phyloP scores from a whole-genome alignment of 1,140 invertebrate genomes.

The Danaus plexippus region DNA sequence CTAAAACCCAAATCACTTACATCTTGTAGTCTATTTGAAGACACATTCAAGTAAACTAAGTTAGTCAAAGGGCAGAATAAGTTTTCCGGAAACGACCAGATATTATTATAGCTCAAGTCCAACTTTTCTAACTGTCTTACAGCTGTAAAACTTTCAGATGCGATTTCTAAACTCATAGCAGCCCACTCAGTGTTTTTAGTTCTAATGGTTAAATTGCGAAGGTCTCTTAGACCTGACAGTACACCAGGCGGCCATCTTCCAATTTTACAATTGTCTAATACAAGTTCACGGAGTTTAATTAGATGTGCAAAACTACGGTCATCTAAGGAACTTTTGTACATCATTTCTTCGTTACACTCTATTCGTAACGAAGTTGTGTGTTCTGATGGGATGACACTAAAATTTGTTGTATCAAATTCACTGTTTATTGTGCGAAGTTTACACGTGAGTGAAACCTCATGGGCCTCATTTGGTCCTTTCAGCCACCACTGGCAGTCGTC shows the following conservation, averaged over 20 bases:
- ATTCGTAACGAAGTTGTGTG: conserved; percentile 86
- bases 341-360: conserved; percentile 82
- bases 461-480: conserved; percentile 69
- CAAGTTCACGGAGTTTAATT: conserved; percentile 81
- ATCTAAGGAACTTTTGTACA: conserved; percentile 81
- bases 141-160: conserved; percentile 79
- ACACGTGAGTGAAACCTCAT: conserved; percentile 85
- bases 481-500: conserved; percentile 86
- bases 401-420: conserved; percentile 88
- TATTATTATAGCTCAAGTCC: conserved; percentile 90
- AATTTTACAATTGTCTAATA: conserved; percentile 89
- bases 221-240: conserved; percentile 80
- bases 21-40: conserved; percentile 88
- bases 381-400: conserved; percentile 87
- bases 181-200: conserved; percentile 86
- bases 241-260: conserved; percentile 82
- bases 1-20: conserved; percentile 84
- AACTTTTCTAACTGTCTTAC: conserved; percentile 83
- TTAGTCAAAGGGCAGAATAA: conserved; percentile 87
- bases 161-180: conserved; percentile 83
- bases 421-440: conserved; percentile 85
- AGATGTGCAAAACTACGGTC: conserved; percentile 86
- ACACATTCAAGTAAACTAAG: conserved; percentile 84
- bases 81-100: conserved; percentile 88
- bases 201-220: conserved; percentile 85